Evolutionary conservation across 2,888 invertebrate genomes (phyloP), one percentile per base, ranked within the genome.

Genomic region (Marronus borbonicus): DNA sequence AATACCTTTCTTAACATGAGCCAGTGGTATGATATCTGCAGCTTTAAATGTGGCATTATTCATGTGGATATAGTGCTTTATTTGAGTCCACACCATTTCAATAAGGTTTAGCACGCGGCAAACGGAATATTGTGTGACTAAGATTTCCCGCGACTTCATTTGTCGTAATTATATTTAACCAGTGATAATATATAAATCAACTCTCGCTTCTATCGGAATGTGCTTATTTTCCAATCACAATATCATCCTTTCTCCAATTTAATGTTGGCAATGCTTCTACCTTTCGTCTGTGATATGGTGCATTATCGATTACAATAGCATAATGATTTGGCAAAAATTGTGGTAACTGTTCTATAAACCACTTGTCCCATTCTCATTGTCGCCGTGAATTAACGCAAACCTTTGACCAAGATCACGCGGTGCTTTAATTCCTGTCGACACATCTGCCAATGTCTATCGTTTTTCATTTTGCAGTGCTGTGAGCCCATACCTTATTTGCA

Each of bases 1-100:
- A 62, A 24, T 28, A 62, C 62, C 24, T 62, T 62, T 62, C 31
- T 62, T 24, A 8, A 62, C 62, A 62, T 28, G 28, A 12, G 24
- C 5, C 0, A 12, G 17, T 2, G 62, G 2, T 24, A 24, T 17
- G 17, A 17, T 24, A 24, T 24, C 24, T 2, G 8, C 31, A 28
- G 8, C 31, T 24, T 24, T 62, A 31, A 28, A 62, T 14, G 31
- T 62, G 1, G 52, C 17, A 31, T 20, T 62, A 62, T 62, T 62
- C 24, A 62, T 28, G 8, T 10, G 24, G 2, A 62, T 14, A 62
- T 24, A 62, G 8, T 58, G 58, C 24, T 58, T 20, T 17, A 58
- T 5, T 14, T 58, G 24, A 2, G 58, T n/a, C 58, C 58, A 20
- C 8, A 20, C 20, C 20, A 58, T 58, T 58, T 58, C 14, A n/a